These are phyloP conservation scores for Pachycephala philippinensis DNA, from an alignment of 2,113 vertebrate genomes.

Conservation along the genomic window DNA sequence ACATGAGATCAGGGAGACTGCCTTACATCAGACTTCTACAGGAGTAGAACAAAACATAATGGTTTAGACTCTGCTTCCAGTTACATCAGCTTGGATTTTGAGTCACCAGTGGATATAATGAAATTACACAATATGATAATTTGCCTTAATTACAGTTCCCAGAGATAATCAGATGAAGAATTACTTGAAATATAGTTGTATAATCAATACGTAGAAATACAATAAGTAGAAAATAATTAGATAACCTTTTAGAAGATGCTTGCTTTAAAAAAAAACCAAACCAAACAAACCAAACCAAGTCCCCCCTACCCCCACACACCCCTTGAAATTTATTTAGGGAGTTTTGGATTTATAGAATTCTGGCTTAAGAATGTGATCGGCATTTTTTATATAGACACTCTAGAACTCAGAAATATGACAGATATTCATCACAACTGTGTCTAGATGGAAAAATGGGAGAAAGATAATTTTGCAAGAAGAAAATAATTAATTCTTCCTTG, in stretches of 20 bases:
- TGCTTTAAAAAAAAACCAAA: neutral
- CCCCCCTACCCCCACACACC: rapidly evolving
- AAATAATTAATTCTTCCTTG: neutral
- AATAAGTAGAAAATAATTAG: constrained; percentile 4
- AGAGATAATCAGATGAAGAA: constrained; percentile 15
- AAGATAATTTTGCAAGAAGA: neutral
- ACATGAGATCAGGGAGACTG: neutral
- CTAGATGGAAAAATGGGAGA: neutral
- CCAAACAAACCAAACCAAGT: neutral
- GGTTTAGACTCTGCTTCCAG: neutral
- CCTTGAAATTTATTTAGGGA: neutral
- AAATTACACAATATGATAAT: neutral
- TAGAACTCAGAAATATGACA: neutral
- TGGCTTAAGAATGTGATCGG: neutral
- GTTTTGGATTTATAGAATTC: neutral
- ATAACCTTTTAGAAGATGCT: neutral
- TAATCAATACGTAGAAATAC: neutral
- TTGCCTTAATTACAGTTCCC: neutral
- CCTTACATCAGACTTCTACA: neutral
- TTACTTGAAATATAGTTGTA: neutral
- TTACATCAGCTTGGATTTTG: neutral
- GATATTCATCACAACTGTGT: neutral
- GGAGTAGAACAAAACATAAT: neutral
- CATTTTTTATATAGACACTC: neutral
- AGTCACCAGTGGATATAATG: neutral